phyloP scores from a whole-genome alignment of 2,888 invertebrate genomes.

The Nymphalis urticae region DNA sequence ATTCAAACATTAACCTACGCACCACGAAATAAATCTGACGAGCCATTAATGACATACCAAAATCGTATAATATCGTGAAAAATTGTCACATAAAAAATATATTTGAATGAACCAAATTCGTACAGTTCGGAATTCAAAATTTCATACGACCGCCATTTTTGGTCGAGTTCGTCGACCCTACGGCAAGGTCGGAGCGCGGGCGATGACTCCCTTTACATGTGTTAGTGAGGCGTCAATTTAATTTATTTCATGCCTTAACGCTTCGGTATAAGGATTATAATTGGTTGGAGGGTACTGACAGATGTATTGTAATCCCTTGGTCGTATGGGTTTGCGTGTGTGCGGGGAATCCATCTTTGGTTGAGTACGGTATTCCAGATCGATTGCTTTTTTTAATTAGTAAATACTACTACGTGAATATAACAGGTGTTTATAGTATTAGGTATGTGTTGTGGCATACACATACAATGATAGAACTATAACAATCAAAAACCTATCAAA shows the following conservation, averaged over 20 bases:
- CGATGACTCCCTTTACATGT: slow-evolving; percentile 54
- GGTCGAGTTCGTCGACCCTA: slow-evolving; percentile 62
- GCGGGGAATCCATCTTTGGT: slow-evolving; percentile 34
- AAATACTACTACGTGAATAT: slow-evolving; percentile 28
- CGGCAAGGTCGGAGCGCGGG: slow-evolving; percentile 71
- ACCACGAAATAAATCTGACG: slow-evolving; percentile 3
- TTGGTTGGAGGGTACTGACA: slow-evolving; percentile 26
- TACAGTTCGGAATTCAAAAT: slow-evolving; percentile 35
- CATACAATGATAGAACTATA: background rate
- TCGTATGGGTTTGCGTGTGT: slow-evolving; percentile 17
- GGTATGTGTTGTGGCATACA: background rate
- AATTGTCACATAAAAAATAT: slow-evolving; percentile 14
- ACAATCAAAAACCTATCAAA: too few relatives aligned
- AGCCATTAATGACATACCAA: slow-evolving; percentile 3
- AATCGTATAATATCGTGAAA: slow-evolving; percentile 4
- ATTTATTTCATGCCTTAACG: slow-evolving; percentile 35
- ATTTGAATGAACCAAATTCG: slow-evolving; percentile 14
- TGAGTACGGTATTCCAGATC: slow-evolving; percentile 33
- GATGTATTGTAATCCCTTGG: slow-evolving; percentile 41
- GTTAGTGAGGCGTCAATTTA: slow-evolving; percentile 40
- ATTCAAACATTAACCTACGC: slow-evolving; percentile 10
- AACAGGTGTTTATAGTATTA: slow-evolving; percentile 18
- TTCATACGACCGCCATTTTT: slow-evolving; percentile 52
- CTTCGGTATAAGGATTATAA: slow-evolving; percentile 32
- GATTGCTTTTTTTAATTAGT: slow-evolving; percentile 29